These are phyloP conservation scores for Marcusenius ussheri DNA, from an alignment of 2,113 vertebrate species.

Conservation along the genomic window DNA sequence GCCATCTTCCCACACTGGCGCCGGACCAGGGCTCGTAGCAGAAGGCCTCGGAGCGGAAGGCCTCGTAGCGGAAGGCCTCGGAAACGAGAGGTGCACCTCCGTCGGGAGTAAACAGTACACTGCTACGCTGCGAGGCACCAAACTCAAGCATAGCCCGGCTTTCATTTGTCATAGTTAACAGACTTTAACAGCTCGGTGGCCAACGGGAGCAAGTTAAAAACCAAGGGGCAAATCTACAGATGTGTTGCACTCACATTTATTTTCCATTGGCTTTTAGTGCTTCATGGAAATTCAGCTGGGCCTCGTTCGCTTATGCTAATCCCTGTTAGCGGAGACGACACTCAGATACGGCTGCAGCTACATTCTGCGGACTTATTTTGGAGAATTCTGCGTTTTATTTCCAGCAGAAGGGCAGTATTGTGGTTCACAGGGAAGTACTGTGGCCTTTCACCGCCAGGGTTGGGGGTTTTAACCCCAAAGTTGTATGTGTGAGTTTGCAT, in stretches of 20 bases:
- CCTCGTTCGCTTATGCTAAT: background rate
- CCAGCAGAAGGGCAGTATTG: background rate
- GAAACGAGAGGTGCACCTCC: constrained; percentile 38
- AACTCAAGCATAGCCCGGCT: constrained; percentile 53
- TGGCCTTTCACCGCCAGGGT: background rate
- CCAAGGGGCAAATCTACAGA: constrained; percentile 47
- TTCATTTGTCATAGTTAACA: constrained; percentile 52
- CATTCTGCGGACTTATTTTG: background rate
- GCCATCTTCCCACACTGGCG: background rate
- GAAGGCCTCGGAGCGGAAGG: too few species aligned
- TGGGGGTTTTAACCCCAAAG: background rate
- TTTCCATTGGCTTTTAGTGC: background rate
- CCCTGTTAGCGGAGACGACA: background rate
- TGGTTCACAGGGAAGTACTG: background rate
- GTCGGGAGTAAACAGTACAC: constrained; percentile 49
- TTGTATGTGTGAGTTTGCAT: background rate
- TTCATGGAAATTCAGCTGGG: background rate
- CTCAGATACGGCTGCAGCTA: background rate
- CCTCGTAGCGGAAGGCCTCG: background rate
- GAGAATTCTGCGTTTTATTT: background rate
- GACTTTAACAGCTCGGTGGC: constrained; percentile 49
- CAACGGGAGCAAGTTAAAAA: constrained; percentile 54
- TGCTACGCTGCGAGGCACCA: constrained; percentile 38
- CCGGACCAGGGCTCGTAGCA: background rate
- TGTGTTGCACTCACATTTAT: constrained; percentile 37